Base-by-base conservation (phyloP, 53 echinoderm and acorn worm species). In the Holothuria leucospilota region DNA sequence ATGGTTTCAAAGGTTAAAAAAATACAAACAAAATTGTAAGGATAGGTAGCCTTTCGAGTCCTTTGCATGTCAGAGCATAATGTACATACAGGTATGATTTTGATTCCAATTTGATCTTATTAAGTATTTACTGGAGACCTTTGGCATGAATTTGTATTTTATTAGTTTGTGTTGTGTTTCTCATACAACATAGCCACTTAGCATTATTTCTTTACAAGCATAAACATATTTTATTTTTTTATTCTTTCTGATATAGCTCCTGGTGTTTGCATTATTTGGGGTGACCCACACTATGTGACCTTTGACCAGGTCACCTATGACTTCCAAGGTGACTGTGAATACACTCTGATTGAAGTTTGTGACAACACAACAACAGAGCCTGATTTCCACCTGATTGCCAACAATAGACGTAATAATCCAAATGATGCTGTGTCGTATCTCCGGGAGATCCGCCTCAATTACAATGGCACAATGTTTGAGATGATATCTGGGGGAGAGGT, bases 261-360 rank as follows among this genome's bases (percentile, higher is more conserved):
- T 64, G 91, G 88, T n/a, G 83, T 88, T 16, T 91, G 94, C 68
- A 88, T 88, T 62, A 85, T 91, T 29, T 88, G 85, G 85, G 89
- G 89, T 24, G 88, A 91, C 65, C 91, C 94, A 8, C 92, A 96
- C 64, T 96, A 94, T 73, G 62, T 94, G 86, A 96, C 94, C 41
- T 96, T 96, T 84, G 96, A 96, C 77, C 39, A 83, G 6, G 63
- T 27, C 53, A 88, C 71, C 8, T 92, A 89, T 42, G 86, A 89
- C 86, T 92, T 82, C 92, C 92, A 92, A 62, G 92, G 92, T 51
- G 92, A 89, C 62, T 92, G 92, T 68, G 92, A 90, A 51, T 93
- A 93, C 82, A 90, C 84, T 9, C 85, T 93, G 27, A 84, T 90
- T 23, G 87, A 53, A 51, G 85, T 87, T 5, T 93, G 92, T 60